phyloP scores from a whole-genome alignment of 1,140 invertebrate genomes.

The Pseudobourletiella spinata region DNA sequence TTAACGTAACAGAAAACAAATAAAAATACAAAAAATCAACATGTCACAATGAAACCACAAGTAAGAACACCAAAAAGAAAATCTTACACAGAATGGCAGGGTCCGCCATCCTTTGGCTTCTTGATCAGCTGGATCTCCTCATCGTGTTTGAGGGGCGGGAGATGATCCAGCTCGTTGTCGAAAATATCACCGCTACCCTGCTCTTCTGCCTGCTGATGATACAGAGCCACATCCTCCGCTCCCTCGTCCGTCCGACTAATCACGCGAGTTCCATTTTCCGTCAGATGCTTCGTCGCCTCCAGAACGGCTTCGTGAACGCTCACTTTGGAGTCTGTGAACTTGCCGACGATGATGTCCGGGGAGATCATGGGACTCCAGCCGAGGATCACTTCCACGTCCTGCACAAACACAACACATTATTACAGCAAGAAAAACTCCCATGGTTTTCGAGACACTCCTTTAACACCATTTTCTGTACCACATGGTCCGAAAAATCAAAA shows the following conservation, averaged over 20 bases:
- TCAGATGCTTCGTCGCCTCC: background rate
- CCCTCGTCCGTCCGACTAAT: background rate
- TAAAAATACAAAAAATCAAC: background rate
- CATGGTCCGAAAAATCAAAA: too few species aligned
- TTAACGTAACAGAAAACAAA: background rate
- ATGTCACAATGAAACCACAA: too few species aligned
- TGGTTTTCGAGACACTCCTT: too few species aligned
- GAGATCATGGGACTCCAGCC: slow-evolving; percentile 27
- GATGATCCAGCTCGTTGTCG: background rate
- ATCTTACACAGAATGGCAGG: background rate
- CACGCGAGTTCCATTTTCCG: slow-evolving; percentile 1
- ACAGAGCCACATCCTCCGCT: background rate
- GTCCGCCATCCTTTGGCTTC: background rate
- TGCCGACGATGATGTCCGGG: slow-evolving; percentile 28
- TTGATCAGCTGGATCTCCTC: background rate
- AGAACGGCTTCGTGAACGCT: slow-evolving; percentile 7
- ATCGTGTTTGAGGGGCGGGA: background rate
- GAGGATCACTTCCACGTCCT: slow-evolving; percentile 33
- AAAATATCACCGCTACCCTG: background rate
- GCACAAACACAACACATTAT: too few species aligned
- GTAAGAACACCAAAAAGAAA: background rate
- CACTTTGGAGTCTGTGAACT: slow-evolving; percentile 26
- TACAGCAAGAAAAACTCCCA: too few species aligned
- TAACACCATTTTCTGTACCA: too few species aligned
- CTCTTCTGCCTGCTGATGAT: background rate